Evolutionary conservation across 2,888 invertebrate species (phyloP), one percentile per base, ranked within the genome.

Genomic region (Cephus sareptanus): DNA sequence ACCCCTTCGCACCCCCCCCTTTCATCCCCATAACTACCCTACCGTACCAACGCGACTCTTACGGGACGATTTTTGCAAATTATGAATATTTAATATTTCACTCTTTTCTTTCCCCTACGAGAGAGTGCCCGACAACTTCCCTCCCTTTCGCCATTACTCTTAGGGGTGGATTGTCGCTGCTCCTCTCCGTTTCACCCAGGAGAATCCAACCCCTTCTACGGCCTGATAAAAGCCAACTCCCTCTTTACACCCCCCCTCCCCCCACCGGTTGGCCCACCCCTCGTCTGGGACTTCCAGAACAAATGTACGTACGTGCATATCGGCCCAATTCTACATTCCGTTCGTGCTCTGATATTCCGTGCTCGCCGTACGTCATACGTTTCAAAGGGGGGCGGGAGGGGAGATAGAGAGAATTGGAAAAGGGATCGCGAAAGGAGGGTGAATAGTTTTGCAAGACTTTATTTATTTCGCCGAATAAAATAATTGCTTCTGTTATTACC

Each of bases 51-150:
- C 2, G 40, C 40, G 40, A 6, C 40, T 40, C 75, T 69, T 56
- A 71, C 40, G 73, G 70, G 79, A 80, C 76, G 79, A 81, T 81
- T 81, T 81, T 80, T 74, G 37, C 79, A 75, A 79, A 78, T 81
- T 80, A 81, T 78, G 79, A 79, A 81, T 81, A 33, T 70, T 71
- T 70, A 71, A 76, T 71, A 33, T 71, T 71, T 71, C 71, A 71
- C 30, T 40, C 40, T 15, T 15, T 40, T 40, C 40, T 6, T 37
- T 15, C 40, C 15, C 40, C 6, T 40, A 40, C 15, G 4, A 40
- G 40, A 40, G 15, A 40, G 15, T 40, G 15, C 15, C 40, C 40
- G 37, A 40, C 37, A 15, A 15, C 15, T 40, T 40, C 15, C 6
- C 15, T 15, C 40, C 40, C 40, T 15, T 40, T 15, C 40, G 40